Base-by-base conservation (phyloP, 2,888 invertebrate species). In the Unio pictorum region DNA sequence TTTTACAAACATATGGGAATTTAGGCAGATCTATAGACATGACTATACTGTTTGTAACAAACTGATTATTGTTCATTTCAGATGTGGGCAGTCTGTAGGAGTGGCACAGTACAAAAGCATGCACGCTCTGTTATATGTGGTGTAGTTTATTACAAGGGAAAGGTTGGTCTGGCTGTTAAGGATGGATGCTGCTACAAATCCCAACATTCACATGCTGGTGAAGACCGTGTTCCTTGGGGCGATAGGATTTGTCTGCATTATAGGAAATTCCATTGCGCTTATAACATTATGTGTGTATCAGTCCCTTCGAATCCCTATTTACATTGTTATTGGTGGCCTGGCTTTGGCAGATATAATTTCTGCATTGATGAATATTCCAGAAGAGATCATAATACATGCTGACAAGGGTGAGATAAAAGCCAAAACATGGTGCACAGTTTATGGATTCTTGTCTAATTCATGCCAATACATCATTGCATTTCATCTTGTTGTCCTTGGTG, bases 401-500 rank as follows among this genome's bases (percentile, higher is more conserved):
- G 71, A 75, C 6, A 74, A 78, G 28, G 76, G 68, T 1, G 72
- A 74, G 4, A 63, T 81, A 55, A 73, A 76, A 56, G 72, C 79
- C 0, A 69, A 71, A 45, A 58, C 75, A n/a, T 85, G 84, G 84
- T 86, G 86, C 70, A 84, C 83, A 65, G 72, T 75, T 17, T 76
- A 74, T 20, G 75, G 69, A 61, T 80, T 76, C 65, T 75, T 74
- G 66, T 70, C 71, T 11, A 75, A 81, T 64, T 71, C 81, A 18
- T 75, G 80, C 56, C 71, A 75, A 55, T 84, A 83, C 66, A 79
- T 81, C 17, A 80, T 80, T 58, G 83, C 84, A 5, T 84, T 79
- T 66, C 84, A 85, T 67, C 66, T 86, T 34, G 86, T 86, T 17
- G 82, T 81, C 17, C 75, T 86, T 55, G 79, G 83, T 20, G 81